Percentiles rank a stretch among this genome's conserved stretches.
Conservation (phyloP, 1,140 invertebrate genomes). For the Papilio machaon region DNA sequence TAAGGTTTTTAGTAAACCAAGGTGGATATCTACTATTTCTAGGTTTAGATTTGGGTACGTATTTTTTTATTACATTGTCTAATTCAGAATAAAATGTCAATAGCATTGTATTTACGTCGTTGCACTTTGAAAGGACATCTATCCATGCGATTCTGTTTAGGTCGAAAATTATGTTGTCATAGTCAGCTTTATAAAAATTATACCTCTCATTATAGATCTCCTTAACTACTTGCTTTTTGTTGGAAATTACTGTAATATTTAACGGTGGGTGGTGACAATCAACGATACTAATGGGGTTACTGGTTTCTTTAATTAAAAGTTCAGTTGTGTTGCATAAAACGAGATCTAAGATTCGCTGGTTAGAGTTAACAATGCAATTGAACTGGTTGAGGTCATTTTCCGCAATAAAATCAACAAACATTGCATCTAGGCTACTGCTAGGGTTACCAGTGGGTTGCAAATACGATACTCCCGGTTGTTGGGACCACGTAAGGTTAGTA, state of each 20-base stretch:
- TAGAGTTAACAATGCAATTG: background rate
- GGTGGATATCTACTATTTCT: slow-evolving; percentile 31
- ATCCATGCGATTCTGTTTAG: slow-evolving; percentile 16
- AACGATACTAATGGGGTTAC: slow-evolving; percentile 34
- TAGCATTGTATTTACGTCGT: slow-evolving; percentile 34
- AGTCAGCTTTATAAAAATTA: slow-evolving; percentile 41
- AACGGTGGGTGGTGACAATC: slow-evolving; percentile 40
- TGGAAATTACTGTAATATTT: slow-evolving; percentile 13
- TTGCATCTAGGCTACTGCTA: background rate
- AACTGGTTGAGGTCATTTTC: background rate
- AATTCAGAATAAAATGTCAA: slow-evolving; percentile 36
- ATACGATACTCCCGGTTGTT: slow-evolving; percentile 2
- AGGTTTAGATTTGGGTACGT: slow-evolving; percentile 36
- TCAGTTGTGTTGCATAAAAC: slow-evolving; percentile 21
- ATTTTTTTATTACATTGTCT: slow-evolving; percentile 33
- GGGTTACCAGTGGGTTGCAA: background rate
- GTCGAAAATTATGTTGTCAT: slow-evolving; percentile 23
- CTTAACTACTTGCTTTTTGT: slow-evolving; percentile 13
- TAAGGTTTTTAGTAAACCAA: slow-evolving; percentile 39
- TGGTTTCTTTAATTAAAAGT: slow-evolving; percentile 16
- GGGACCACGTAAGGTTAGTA: slow-evolving; percentile 19
- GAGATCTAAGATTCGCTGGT: slow-evolving; percentile 20
- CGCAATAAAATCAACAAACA: background rate
- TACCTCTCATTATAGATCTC: slow-evolving; percentile 4
- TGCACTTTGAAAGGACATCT: slow-evolving; percentile 15